Evolutionary conservation across 2,888 invertebrate species (phyloP), one percentile per base, ranked within the genome.

Genomic region (Dicranocentrus wangi): DNA sequence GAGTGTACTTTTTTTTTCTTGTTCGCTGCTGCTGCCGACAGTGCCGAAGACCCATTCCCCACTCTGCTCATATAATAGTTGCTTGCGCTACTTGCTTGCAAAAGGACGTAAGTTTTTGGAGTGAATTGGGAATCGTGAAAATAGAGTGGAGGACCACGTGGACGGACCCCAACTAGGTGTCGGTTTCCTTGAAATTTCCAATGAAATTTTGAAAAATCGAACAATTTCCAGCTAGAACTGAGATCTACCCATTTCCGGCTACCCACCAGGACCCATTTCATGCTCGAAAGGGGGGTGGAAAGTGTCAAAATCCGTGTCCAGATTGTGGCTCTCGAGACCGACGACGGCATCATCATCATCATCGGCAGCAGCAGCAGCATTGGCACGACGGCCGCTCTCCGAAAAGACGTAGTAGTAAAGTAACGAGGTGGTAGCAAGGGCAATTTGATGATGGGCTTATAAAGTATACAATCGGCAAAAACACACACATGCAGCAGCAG

Each of bases 71-170:
- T 10, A 39, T 39, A 2, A 15, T 60, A 60, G 60, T 60, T 60
- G 28, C n/a, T 8, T 60, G 28, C 3, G 39, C 60, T 58, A 25
- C 58, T 43, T 60, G 58, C 43, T 70, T 43, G 70, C 23, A 23
- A 21, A 27, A 58, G 58, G 69, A 69, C 69, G 55, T 69, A 17
- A 17, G 68, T 15, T 51, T n/a, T n/a, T 17, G 1, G 25, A 23
- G 55, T 25, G 13, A 55, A 55, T 13, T 55, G 10, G 23, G 55
- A 25, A 43, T 17, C 43, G 43, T 65, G 61, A n/a, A 43, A 63
- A 53, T 47, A 43, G 53, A 32, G 51, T 19, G n/a, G 51, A 73
- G 73, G 73, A 75, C 75, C 75, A 75, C 75, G 75, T 75, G 75
- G 75, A 65, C 53, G 3, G 10, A 27, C 42, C 23, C 21, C 1